These are phyloP conservation scores for Tenualosa thibaudeaui DNA, from an alignment of 2,797 vertebrate species.

Conservation along the genomic window DNA sequence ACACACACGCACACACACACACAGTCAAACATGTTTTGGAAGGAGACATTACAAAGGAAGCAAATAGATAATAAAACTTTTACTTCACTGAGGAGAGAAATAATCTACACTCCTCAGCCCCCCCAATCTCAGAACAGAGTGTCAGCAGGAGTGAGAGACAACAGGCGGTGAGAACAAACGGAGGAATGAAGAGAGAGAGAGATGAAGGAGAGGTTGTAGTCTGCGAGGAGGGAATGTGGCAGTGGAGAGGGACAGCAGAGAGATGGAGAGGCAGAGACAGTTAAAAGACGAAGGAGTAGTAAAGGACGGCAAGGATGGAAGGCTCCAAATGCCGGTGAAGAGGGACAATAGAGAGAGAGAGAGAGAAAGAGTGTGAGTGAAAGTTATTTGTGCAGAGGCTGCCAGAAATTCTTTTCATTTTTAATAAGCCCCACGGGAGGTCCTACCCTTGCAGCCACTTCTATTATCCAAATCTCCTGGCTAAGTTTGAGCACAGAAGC, in stretches of 20 bases:
- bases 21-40: neutral
- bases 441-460: neutral
- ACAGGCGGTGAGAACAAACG: neutral
- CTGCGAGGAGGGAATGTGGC: neutral
- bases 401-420: slow-evolving; percentile 50
- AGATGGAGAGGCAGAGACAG: neutral
- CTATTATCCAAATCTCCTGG: slow-evolving; percentile 6
- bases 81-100: neutral
- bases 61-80: neutral
- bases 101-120: neutral
- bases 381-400: neutral
- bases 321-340: no score
- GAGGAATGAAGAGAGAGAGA: neutral
- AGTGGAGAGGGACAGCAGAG: neutral
- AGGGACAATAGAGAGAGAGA: neutral
- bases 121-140: neutral
- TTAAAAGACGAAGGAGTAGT: neutral
- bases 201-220: neutral
- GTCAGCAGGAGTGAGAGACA: neutral
- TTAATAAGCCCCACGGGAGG: slow-evolving; percentile 39
- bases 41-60: neutral
- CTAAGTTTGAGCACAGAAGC: neutral
- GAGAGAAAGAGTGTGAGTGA: neutral
- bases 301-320: neutral
- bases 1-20: neutral